Base-by-base conservation (phyloP, 2,888 invertebrate genomes). In the Sarcophaga subvicina region DNA sequence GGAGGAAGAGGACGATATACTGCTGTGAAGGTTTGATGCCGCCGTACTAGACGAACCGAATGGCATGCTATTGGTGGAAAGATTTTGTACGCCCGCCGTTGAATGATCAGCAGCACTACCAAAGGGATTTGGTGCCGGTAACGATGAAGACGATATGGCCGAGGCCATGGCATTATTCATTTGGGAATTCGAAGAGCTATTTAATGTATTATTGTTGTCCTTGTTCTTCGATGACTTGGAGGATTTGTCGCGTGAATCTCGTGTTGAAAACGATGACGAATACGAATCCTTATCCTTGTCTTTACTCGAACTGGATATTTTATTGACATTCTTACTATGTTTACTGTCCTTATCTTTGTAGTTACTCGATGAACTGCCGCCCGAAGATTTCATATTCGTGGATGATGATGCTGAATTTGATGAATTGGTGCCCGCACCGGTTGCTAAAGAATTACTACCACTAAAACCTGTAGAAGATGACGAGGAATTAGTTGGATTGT, bases 311-410 rank as follows among this genome's bases (percentile, higher is more conserved):
- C 90, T 91, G 3, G 93, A 92, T 81, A 91, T 89, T 86, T 93
- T 94, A 88, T 90, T 91, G 4, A 92, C 60, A 89, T 88, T 91
- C 89, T 94, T 93, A 87, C 91, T 91, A 88, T 93, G 93, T 84
- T 93, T 93, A n/a, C 76, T 63, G 72, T 93, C 93, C 88, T 93
- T 93, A 60, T 94, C 94, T 86, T 92, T 93, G 76, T 91, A 90
- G 83, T 90, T 90, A 82, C 89, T 89, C n/a, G 91, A 90, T 73
- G 84, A 90, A 66, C 80, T 85, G 78, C 88, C 89, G 66, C 88
- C 88, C 70, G 90, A 90, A 76, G 84, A 82, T 85, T 90, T 85
- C 12, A 88, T 63, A 81, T 81, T 89, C 5, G 88, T 64, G 8
- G 73, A 69, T 25, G 86, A 70, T 25, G 70, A 59, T 27, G 59